Conservation (phyloP, 2,113 vertebrate genomes). For the Setophaga kirtlandii region DNA sequence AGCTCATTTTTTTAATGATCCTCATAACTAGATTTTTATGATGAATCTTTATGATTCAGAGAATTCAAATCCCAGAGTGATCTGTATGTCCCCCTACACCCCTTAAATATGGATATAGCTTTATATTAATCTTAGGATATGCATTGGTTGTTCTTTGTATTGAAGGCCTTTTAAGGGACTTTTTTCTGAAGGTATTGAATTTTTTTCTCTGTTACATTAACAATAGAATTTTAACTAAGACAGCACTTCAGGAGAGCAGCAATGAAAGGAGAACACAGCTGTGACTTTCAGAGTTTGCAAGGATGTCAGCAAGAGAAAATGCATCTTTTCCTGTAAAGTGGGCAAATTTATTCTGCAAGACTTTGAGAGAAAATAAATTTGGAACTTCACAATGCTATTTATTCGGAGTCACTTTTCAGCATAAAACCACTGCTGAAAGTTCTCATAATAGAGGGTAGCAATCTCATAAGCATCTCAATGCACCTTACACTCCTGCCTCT, state of each 20-base stretch:
- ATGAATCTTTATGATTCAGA: constrained; percentile 44
- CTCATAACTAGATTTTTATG: constrained; percentile 50
- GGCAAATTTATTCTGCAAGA: constrained; percentile 48
- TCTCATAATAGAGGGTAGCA: constrained; percentile 20
- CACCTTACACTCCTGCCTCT: constrained; percentile 21
- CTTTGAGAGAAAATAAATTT: constrained; percentile 46
- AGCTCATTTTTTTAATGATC: constrained; percentile 6
- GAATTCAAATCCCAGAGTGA: constrained; percentile 47
- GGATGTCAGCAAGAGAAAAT: not conserved
- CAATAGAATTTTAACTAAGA: constrained; percentile 31
- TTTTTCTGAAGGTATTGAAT: not conserved
- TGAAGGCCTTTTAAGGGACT: not conserved
- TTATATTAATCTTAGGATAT: not conserved
- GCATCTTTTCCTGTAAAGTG: not conserved
- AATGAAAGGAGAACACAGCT: constrained; percentile 11
- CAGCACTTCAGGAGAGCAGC: not conserved
- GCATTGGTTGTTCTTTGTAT: not conserved
- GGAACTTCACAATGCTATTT: constrained; percentile 31
- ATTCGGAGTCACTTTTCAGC: constrained; percentile 33
- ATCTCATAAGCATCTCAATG: constrained; percentile 53
- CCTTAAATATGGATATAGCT: not conserved
- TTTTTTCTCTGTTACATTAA: not conserved
- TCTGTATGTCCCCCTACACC: not conserved
- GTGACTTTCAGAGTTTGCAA: constrained; percentile 26
- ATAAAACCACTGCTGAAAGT: not conserved